Conservation (phyloP, 2,888 invertebrate species). For the Junonia oenone region DNA sequence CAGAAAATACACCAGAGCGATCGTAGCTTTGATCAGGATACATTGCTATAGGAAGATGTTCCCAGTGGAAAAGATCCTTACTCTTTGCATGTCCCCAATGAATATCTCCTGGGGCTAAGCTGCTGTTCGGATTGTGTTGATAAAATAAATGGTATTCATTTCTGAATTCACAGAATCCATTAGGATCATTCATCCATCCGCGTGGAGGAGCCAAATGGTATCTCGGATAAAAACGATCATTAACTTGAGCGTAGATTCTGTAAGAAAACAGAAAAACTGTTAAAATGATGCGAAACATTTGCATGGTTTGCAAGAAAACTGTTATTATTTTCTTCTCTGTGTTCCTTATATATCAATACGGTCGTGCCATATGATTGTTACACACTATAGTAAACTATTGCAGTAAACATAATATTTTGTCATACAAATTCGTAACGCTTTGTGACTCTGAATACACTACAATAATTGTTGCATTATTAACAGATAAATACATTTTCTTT, state of each 20-base stretch:
- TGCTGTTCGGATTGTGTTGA: conserved; percentile 65
- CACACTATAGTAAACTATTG: too few relatives aligned
- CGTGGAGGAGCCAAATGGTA: conserved; percentile 53
- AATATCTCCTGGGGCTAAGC: conserved; percentile 50
- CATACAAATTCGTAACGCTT: too few relatives aligned
- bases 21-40: conserved; percentile 61
- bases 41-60: conserved; percentile 64
- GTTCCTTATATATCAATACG: too few relatives aligned
- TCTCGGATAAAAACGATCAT: conserved; percentile 45
- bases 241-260: conserved; percentile 28
- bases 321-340: too few relatives aligned
- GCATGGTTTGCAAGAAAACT: too few relatives aligned
- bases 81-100: conserved; percentile 77
- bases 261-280: conserved; percentile 33
- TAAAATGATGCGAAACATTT: not conserved
- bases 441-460: too few relatives aligned
- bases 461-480: too few relatives aligned
- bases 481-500: too few relatives aligned
- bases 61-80: conserved; percentile 66
- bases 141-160: conserved; percentile 70
- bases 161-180: conserved; percentile 63
- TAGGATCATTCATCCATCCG: conserved; percentile 80
- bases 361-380: too few relatives aligned
- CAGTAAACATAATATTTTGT: too few relatives aligned
- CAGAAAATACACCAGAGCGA: conserved; percentile 63